Conservation (phyloP, 2,113 vertebrate species). For the Sander lucioperca region DNA sequence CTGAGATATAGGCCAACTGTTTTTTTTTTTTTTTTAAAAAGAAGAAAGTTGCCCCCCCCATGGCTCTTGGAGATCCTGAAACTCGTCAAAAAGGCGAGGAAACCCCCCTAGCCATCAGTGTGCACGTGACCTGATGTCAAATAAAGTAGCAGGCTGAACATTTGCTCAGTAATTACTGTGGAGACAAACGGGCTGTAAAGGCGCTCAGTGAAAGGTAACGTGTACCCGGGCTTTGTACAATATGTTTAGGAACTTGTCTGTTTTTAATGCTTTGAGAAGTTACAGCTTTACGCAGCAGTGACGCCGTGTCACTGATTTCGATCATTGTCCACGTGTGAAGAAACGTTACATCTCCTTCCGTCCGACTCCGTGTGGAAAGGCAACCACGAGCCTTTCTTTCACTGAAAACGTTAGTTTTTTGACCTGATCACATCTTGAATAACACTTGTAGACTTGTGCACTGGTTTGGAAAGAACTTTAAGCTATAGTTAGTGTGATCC, state of each 20-base stretch:
- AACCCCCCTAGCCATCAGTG: not conserved
- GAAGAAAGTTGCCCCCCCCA: no score
- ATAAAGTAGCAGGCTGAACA: not conserved
- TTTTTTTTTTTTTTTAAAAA: no score
- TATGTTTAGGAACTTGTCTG: fast-evolving
- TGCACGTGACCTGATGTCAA: constrained; percentile 59
- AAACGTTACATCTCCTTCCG: not conserved
- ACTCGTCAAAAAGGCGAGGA: not conserved
- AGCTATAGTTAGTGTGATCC: not conserved
- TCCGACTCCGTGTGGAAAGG: no score
- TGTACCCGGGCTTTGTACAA: fast-evolving
- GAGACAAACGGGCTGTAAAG: not conserved
- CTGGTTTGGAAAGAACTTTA: not conserved
- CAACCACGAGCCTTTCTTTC: no score
- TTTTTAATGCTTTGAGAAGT: no score
- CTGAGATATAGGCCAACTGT: no score
- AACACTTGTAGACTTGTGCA: not conserved
- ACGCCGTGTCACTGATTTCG: fast-evolving
- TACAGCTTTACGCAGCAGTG: not conserved
- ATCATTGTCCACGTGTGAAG: constrained; percentile 12
- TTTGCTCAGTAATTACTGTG: no score
- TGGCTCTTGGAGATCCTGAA: not conserved
- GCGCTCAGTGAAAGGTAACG: constrained; percentile 48
- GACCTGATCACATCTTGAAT: not conserved
- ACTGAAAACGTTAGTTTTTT: not conserved